Evolutionary conservation across 2,888 invertebrate species (phyloP), one percentile per base, ranked within the genome.

Genomic region (Ectemnius continuus): DNA sequence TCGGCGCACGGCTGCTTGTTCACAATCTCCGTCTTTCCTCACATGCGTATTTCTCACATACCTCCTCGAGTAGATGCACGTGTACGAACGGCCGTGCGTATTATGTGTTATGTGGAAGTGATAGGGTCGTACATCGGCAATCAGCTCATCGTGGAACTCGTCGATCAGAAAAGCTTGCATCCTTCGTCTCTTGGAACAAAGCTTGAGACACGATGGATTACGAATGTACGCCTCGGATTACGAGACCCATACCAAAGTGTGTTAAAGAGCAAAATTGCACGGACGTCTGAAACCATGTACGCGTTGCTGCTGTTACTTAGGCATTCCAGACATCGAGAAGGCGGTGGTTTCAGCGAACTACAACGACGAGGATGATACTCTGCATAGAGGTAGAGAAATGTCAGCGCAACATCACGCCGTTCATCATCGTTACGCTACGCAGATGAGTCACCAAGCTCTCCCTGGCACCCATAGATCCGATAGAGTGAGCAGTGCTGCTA

Each of bases 251-350:
- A 57, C 13, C 0, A 26, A 18, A 36, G 36, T 36, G 52, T 52
- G n/a, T 52, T 14, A 52, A 52, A 16, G 13, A 6, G 0, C 52
- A 52, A 16, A 52, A 52, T 52, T 11, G 16, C 52, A 11, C 52
- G n/a, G 52, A 6, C 23, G 45, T 69, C 28, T 47, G 36, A 68
- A 59, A 61, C 57, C 62, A 65, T 62, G 56, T 52, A 70, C 61
- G 23, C 57, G 48, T 67, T 47, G 61, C 71, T 72, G 61, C 65
- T 78, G 67, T 68, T 75, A 67, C 71, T 23, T 78, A 91, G 91
- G 90, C 81, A 87, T 92, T 89, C 91, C 93, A 92, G 96, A 96
- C 93, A 96, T 96, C 91, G 96, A 95, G 90, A 96, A 96, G 93
- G 96, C 96, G 88, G 94, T 95, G 73, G 93, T 93, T 83, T 93